Evolutionary conservation across 2,888 invertebrate species (phyloP), one percentile per base, ranked within the genome.

Genomic region (Cheilosia variabilis): DNA sequence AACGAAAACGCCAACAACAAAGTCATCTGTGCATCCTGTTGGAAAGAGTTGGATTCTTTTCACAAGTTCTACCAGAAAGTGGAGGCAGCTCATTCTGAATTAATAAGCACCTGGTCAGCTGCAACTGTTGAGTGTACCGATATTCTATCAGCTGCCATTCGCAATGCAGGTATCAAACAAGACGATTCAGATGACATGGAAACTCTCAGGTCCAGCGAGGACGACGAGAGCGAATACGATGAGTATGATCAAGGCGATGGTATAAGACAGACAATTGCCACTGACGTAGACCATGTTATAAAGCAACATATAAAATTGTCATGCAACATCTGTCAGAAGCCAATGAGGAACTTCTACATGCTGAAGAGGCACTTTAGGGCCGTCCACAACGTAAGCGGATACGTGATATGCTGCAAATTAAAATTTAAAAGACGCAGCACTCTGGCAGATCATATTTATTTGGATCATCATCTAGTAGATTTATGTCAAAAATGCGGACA

Each of bases 11-110:
- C 43, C 13, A 72, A 55, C 17, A 9, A n/a, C n/a, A 55, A 68
- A 6, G 37, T 43, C 75, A 88, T 88, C 75, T 91, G 87, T 86
- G 87, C 58, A 55, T 69, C 22, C n/a, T 91, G 91, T 72, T 91
- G 91, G 91, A 72, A 86, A 2, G 87, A 88, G 27, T 24, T 90
- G 13, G 69, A 88, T 41, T 81, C 88, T 31, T 91, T 91, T 53
- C 90, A 91, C 80, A 87, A 81, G 13, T 91, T 90, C 83, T 91
- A 90, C 43, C 55, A 69, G 4, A 87, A 71, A 4, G 88, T 91
- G 1, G 88, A 89, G 50, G 78, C 87, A 1, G 87, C 89, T 2
- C 89, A 91, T 19, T 82, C 87, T 0, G 62, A 50, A 7, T n/a
- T 72, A 6, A 10, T 24, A 1, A 19, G 19, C 5, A 45, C 45